Base-by-base conservation (phyloP, 2,888 invertebrate species). In the Eupeodes luniger region DNA sequence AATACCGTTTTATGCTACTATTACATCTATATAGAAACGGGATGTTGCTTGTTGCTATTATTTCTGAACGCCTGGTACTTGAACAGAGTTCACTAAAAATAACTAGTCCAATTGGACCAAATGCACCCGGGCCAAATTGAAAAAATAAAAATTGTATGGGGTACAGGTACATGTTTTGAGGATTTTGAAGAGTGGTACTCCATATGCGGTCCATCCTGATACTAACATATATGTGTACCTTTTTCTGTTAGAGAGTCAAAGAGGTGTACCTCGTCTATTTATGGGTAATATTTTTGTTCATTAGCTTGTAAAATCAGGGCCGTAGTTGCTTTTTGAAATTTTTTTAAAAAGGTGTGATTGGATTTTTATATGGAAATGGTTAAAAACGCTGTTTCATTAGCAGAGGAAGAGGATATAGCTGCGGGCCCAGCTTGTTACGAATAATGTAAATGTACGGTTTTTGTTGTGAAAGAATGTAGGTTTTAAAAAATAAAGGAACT, bases 51-150 rank as follows among this genome's bases (percentile, higher is more conserved):
- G 72, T 47, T 72, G 72, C 59, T 72, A 11, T 14, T 34, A 72
- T 49, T 59, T 0, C 72, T 72, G 72, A 59, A 19, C 34, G 59
- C 72, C 72, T 72, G 72, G 72, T 72, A 4, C 34, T 59, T n/a
- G 40, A 47, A 55, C 72, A 6, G 72, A 72, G 27, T 59, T 72
- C 72, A 57, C 72, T 27, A 10, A 72, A 72, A 72, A 59, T 72
- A 70, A 70, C 70, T 70, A 70, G 70, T 55, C 55, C 70, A 27
- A 7, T 19, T 27, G 27, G 27, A 27, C 40, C 19, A 55, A 19
- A 70, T 55, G 70, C 55, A 70, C 70, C 70, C 40, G 70, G 70
- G 70, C 70, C 53, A 70, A 59, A 70, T 12, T 5, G 12, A 40
- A 51, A 67, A 19, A 19, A n/a, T 6, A 47, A 27, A 64, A 11